Evolutionary conservation across 2,888 invertebrate species (phyloP), one percentile per base, ranked within the genome.

Genomic region (Hirtodrosophila confusa): DNA sequence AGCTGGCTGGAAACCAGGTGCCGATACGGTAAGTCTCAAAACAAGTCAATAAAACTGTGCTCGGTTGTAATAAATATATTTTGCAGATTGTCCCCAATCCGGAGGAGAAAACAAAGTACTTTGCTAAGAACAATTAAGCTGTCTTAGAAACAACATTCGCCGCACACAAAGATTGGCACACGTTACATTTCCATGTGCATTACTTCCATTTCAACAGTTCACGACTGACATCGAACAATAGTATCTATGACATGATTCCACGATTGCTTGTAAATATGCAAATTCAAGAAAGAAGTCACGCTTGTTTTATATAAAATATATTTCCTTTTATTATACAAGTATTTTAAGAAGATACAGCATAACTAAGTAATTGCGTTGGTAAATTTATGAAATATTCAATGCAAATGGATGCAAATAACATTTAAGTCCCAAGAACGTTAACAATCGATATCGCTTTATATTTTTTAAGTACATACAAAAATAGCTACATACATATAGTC

Each of bases 1-100:
- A 23, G 97, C 97, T 79, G 97, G 96, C 36, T 98, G 98, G 98
- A 97, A 97, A 92, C 98, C 98, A 47, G 98, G 98, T 33, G 95
- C 95, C 92, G 97, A 96, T 91, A 97, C 98, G 54, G 97, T 97
- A 92, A 93, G 93, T 10, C 2, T 17, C 1, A 17, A 17, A 17
- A 17, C 1, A 17, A 10, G 6, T 31, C 9, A 11, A 10, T 10
- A 17, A 24, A 35, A 4, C 6, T 29, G 0, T 36, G 17, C 17
- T 24, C 3, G 7, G 11, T 43, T 9, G 9, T 10, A 51, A 44
- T 4, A 31, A 3, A 33, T n/a, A 4, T 41, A 3, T 39, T 11
- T 66, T 75, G 69, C 93, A 96, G 96, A 96, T 96, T 76, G 96
- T 96, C 84, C 96, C 96, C 3, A 95, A 95, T 90, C 96, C 96